phyloP scores from a whole-genome alignment of 2,888 invertebrate genomes.

The Patella depressa region DNA sequence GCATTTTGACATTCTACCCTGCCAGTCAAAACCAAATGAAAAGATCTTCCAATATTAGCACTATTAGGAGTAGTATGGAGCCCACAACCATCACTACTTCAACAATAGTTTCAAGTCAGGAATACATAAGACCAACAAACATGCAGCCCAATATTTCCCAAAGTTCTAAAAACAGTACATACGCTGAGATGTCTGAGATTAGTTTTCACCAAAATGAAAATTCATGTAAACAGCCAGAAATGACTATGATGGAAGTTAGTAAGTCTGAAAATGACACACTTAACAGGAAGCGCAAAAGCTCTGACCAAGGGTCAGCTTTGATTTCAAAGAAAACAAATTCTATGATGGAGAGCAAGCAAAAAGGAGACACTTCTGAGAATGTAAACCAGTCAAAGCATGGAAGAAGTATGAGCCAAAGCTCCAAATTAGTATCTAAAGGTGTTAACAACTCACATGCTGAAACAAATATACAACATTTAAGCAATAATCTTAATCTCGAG shows the following conservation, averaged over 20 bases:
- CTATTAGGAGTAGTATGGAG: not conserved
- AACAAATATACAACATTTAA: slow-evolving; percentile 11
- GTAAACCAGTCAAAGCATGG: not conserved
- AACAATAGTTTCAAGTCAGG: not conserved
- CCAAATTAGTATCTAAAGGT: not conserved
- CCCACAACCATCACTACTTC: not conserved
- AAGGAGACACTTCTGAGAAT: not conserved
- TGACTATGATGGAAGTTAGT: slow-evolving; percentile 10
- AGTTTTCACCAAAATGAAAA: not conserved
- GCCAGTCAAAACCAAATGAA: not conserved
- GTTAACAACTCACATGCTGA: not conserved
- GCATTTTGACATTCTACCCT: no score
- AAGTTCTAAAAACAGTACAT: not conserved
- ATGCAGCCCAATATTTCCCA: not conserved
- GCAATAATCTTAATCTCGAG: slow-evolving; percentile 35
- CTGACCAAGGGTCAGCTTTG: slow-evolving; percentile 11
- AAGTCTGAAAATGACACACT: slow-evolving; percentile 15
- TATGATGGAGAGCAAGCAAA: slow-evolving; percentile 3
- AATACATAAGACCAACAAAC: not conserved
- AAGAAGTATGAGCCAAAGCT: not conserved
- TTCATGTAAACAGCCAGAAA: not conserved
- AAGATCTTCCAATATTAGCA: not conserved
- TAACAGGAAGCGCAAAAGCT: slow-evolving; percentile 8
- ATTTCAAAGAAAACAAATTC: not conserved
- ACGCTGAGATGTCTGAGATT: not conserved